Conservation (phyloP, 2,113 vertebrate species). For the Platysternon megacephalum region DNA sequence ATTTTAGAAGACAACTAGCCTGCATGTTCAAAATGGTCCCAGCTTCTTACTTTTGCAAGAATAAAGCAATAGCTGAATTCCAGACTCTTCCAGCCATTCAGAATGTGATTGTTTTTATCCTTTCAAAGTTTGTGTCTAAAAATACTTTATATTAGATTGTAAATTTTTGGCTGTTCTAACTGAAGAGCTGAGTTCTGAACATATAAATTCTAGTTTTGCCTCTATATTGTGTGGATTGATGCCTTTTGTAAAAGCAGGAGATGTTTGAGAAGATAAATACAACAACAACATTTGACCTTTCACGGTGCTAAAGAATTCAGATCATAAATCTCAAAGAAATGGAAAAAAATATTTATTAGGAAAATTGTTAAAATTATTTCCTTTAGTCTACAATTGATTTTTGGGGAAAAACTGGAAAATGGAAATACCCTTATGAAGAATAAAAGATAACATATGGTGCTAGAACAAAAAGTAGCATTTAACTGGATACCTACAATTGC, state of each 20-base stretch:
- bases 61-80: not conserved
- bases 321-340: constrained; percentile 37
- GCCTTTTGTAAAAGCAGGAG: constrained; percentile 44
- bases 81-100: not conserved
- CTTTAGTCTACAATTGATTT: not conserved
- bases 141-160: not conserved
- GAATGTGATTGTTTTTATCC: not conserved
- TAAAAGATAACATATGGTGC: not conserved
- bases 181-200: not conserved
- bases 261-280: constrained; percentile 50
- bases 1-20: not conserved
- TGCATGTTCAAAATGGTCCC: not conserved
- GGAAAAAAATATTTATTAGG: not conserved
- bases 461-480: not conserved
- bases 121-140: not conserved
- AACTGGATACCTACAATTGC: not conserved
- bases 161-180: not conserved
- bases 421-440: not conserved
- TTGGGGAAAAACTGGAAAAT: not conserved
- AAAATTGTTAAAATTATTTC: constrained; percentile 17
- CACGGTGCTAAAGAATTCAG: constrained; percentile 19
- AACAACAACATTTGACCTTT: constrained; percentile 54
- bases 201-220: constrained; percentile 23
- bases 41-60: not conserved
- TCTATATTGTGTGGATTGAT: not conserved